Base-by-base conservation (phyloP, 2,797 vertebrate genomes). In the Myoxocephalus aenaeus region DNA sequence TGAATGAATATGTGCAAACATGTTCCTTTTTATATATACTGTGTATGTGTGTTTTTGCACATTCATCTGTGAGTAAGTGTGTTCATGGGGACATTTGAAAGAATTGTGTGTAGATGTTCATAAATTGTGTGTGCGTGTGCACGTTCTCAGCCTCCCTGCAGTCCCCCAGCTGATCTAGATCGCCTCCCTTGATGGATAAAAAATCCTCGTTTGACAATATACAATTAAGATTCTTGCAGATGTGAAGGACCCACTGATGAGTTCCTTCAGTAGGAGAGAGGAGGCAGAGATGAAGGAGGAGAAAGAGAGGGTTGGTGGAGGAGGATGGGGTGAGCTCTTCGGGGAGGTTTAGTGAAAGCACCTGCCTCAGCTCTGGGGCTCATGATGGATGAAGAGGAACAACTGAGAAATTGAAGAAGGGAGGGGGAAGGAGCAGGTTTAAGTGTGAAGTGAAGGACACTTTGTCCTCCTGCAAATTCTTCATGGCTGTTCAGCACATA, bases 161-260 rank as follows among this genome's bases (percentile, higher is more conserved):
- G 42, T 77, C 48, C 69, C 72, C 50, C 68, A 76, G 73, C 77
- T 73, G 80, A 91, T 82, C 80, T 69, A 67, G 61, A 80, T 83
- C 59, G 34, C 51, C 7, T 86, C 72, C 73, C 50, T 57, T 68
- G 80, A 63, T 63, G 69, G 56, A 65, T 64, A 36, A 75, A 82
- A 70, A 80, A 73, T 38, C 56, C 68, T 40, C 0, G 7, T 85
- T 79, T 88, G 89, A 92, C 85, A 89, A 86, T 89, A 70, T 78
- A 87, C 84, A 90, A 91, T 93, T 90, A 92, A 87, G 81, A 90
- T 87, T 73, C 70, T 73, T 78, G 74, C 85, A 78, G 86, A 89
- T 90, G 85, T 86, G 81, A 91, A 89, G 70, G 68, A 66, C 56
- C 51, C 53, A 44, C 85, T 90, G 89, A 93, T 89, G 89, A 91